Evolutionary conservation across 2,797 vertebrate species (phyloP), one percentile per base, ranked within the genome.

Genomic region (Clangula hyemalis): DNA sequence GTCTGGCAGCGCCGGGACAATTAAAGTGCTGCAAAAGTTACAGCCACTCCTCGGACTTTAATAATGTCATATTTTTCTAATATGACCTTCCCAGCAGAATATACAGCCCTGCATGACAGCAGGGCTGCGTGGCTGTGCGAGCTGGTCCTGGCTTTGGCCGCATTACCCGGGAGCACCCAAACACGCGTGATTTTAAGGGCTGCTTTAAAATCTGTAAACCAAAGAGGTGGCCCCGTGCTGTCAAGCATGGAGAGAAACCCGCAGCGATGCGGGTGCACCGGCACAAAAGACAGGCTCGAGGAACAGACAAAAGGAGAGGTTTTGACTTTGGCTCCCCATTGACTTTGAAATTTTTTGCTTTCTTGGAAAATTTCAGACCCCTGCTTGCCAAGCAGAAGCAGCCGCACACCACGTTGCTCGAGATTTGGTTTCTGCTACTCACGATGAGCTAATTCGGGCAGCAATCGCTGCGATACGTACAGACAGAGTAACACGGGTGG

Each of bases 301-400:
- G 16, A 76, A 22, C 10, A 7, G 53, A 74, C 30, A 76, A 89
- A 74, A 66, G 19, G 28, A 43, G 24, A 34, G 17, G 7, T 49
- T 13, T 49, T 49, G 47, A 49, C 47, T 49, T 25, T 25, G 47
- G 24, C 7, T 38, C 51, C 24, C 53, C 39, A 6, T 14, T 61
- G 39, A 47, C n/a, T 74, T 53, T 20, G 22, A 76, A 83, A 66
- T n/a, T 47, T 45, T 49, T 24, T 20, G 3, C 53, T 84, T 80
- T 94, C 71, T 69, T 19, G 54, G 54, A 56, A 30, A 32, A 19
- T 32, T 56, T 93, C 47, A 7, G 93, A 96, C 96, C 94, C 93
- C 95, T 95, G 86, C 97, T 95, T 95, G 92, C 96, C 75, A 73
- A 97, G 93, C 94, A 90, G 91, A 97, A 97, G 94, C 90, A 98